phyloP scores from a whole-genome alignment of 30 jellyfish, hydroid and myxozoan species.

The Pelagia noctiluca region DNA sequence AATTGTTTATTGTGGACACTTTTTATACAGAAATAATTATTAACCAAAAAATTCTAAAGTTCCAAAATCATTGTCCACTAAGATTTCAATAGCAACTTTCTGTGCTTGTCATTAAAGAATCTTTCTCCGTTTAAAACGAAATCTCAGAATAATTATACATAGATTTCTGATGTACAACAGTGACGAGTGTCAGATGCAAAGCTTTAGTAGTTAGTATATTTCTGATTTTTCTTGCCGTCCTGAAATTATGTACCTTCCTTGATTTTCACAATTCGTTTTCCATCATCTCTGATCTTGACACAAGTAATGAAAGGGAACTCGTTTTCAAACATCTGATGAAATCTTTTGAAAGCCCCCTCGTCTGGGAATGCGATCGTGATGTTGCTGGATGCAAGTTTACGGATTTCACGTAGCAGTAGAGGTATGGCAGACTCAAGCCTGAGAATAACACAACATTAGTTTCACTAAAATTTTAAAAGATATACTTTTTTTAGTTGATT shows the following conservation, averaged over 20 bases:
- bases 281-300: constrained; percentile 81
- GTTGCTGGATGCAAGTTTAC: constrained; percentile 12
- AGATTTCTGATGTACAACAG: not conserved
- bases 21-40: too few species aligned
- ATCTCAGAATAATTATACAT: too few species aligned
- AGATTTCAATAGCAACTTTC: too few species aligned
- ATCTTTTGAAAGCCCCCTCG: constrained; percentile 96
- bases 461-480: not conserved
- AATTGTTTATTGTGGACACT: too few species aligned
- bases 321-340: constrained; percentile 66
- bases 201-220: too few species aligned
- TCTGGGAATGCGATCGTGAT: constrained; percentile 91
- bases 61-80: too few species aligned
- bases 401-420: constrained; percentile 66
- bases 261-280: constrained; percentile 74
- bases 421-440: constrained; percentile 94
- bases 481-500: too few species aligned
- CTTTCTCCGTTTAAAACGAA: too few species aligned
- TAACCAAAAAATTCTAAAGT: too few species aligned
- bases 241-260: constrained; percentile 93
- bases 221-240: too few species aligned
- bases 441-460: not conserved
- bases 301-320: constrained; percentile 78
- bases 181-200: too few species aligned
- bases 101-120: too few species aligned